Percentiles rank a stretch among this genome's conserved stretches.
Evolutionary conservation across 2,113 vertebrate genomes (phyloP).

Genomic region (human (Homo sapiens)): GRCh38 chr20:11980001-11980500

Average conservation of each 20-base stretch:
- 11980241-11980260: background rate
- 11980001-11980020: conserved; percentile 59
- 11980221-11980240: conserved; percentile 48
- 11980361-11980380: background rate
- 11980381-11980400: conserved; percentile 29
- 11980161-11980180: background rate
- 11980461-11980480: background rate
- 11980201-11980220: conserved; percentile 42
- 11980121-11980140: conserved; percentile 39
- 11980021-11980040: conserved; percentile 59
- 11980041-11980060: conserved; percentile 66
- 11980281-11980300: conserved; percentile 35
- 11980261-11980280: conserved; percentile 45
- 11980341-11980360: conserved; percentile 28
- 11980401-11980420: conserved; percentile 55
- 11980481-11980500: background rate
- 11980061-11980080: conserved; percentile 40
- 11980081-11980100: background rate
- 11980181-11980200: conserved; percentile 43
- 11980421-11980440: background rate
- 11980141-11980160: conserved; percentile 51
- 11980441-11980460: background rate
- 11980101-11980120: background rate
- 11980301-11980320: conserved; percentile 49
- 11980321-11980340: conserved; percentile 52